Evolutionary conservation across 2,113 vertebrate species (phyloP).

Genomic region (Nansenia antarctica): DNA sequence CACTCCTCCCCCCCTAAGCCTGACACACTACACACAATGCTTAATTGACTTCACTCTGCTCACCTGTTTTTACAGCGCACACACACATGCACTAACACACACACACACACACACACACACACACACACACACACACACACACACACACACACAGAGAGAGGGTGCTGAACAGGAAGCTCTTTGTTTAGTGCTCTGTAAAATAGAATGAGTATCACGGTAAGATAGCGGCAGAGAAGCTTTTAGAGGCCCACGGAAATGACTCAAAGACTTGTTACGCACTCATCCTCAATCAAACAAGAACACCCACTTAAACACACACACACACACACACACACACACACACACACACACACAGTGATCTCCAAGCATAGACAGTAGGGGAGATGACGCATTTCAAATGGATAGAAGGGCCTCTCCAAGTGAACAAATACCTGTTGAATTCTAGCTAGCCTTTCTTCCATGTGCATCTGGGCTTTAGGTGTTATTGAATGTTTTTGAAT

Average conservation of each 20-base stretch:
- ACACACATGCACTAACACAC: too few relatives aligned
- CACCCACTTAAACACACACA: conserved; percentile 32
- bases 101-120: too few relatives aligned
- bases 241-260: conserved; percentile 16
- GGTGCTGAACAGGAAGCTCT: not conserved
- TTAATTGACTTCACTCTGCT: not conserved
- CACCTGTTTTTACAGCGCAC: too few relatives aligned
- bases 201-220: not conserved
- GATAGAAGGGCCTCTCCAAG: not conserved
- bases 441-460: not conserved
- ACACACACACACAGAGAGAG: too few relatives aligned
- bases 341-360: too few relatives aligned
- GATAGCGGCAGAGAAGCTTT: conserved; percentile 20
- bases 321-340: too few relatives aligned
- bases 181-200: not conserved
- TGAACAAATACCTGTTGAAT: conserved; percentile 10
- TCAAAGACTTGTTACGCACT: conserved; percentile 31
- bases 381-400: conserved; percentile 1
- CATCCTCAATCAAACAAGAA: conserved; percentile 39
- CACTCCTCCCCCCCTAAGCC: not conserved
- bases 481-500: not conserved
- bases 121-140: too few relatives aligned
- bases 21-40: not conserved
- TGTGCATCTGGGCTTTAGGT: not conserved
- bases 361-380: not conserved